phyloP scores from a whole-genome alignment of 2,113 vertebrate genomes.

The Ammospiza caudacuta region DNA sequence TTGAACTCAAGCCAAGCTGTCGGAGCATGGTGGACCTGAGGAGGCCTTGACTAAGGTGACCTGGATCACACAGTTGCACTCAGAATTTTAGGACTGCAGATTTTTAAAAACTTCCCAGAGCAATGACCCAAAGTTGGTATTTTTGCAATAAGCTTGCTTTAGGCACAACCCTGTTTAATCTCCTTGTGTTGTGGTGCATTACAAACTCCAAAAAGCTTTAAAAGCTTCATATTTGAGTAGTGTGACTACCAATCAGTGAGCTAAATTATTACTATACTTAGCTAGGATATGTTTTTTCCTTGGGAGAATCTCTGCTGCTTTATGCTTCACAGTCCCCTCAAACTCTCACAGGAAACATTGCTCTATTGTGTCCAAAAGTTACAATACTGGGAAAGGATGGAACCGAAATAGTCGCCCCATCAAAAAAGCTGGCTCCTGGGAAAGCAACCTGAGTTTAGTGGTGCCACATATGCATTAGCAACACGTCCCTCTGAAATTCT shows the following conservation, averaged over 20 bases:
- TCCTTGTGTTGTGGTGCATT: neutral
- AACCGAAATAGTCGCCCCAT: conserved; percentile 36
- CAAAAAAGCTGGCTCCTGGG: conserved; percentile 38
- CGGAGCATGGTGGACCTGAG: neutral
- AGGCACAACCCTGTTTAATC: neutral
- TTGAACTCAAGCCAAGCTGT: neutral
- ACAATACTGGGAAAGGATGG: conserved; percentile 78
- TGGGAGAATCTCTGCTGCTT: conserved; percentile 45
- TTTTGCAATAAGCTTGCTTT: neutral
- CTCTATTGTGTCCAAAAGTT: conserved; percentile 68
- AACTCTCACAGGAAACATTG: conserved; percentile 62
- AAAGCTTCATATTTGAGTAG: neutral
- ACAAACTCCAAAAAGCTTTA: neutral
- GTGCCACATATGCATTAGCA: neutral
- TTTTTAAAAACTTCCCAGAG: neutral
- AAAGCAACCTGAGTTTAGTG: neutral
- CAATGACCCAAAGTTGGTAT: neutral
- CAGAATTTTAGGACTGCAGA: neutral
- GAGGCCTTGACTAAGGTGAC: neutral
- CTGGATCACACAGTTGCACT: neutral
- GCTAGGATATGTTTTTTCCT: conserved; percentile 45
- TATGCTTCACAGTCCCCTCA: neutral
- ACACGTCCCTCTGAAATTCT: neutral
- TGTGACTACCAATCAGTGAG: neutral
- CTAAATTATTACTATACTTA: neutral